Evolutionary conservation across 2,797 vertebrate species (phyloP), one percentile per base, ranked within the genome.

Genomic region (Moxostoma hubbsi): DNA sequence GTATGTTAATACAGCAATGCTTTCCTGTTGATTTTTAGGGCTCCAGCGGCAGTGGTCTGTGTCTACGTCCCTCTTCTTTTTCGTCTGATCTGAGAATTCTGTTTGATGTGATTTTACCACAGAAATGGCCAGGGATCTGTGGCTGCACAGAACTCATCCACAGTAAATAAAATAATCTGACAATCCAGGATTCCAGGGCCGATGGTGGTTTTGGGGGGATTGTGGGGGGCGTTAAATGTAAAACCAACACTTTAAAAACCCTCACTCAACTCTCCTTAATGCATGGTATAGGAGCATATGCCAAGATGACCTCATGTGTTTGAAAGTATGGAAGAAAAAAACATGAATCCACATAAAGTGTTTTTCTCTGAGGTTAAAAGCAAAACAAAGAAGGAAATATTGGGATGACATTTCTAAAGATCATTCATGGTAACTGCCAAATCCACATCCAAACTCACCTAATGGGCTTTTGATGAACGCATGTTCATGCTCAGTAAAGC

Each of bases 101-200:
- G 76, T 87, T 83, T 80, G 79, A 87, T 82, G 71, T 82, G 79
- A 83, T 79, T 80, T 78, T 82, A 84, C 81, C 83, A 79, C 81
- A 85, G 81, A 83, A 82, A 79, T 85, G 82, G 68, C 79, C 70
- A 72, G 47, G 79, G 77, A 79, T 75, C 75, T 83, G 72, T 73
- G 77, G 82, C 70, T 80, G 73, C 73, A 75, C 54, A 36, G 63
- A 78, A 75, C 75, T 85, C 77, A 82, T 75, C 57, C 75, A 75
- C 79, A 81, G 82, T 86, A 75, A 82, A 83, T 83, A 83, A 85
- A 85, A 87, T 85, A 85, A 83, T 81, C 83, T 79, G 84, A 80
- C 80, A 84, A 74, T 75, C 47, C 15, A 76, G 68, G 75, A 57
- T 79, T 85, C 82, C 67, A 59, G 13, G 66, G 70, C 80, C 78